A percentile compares a stretch with the other conserved stretches of the same genome.
Conservation (phyloP, 2,797 vertebrate genomes). For the Premnoplex brunnescens region DNA sequence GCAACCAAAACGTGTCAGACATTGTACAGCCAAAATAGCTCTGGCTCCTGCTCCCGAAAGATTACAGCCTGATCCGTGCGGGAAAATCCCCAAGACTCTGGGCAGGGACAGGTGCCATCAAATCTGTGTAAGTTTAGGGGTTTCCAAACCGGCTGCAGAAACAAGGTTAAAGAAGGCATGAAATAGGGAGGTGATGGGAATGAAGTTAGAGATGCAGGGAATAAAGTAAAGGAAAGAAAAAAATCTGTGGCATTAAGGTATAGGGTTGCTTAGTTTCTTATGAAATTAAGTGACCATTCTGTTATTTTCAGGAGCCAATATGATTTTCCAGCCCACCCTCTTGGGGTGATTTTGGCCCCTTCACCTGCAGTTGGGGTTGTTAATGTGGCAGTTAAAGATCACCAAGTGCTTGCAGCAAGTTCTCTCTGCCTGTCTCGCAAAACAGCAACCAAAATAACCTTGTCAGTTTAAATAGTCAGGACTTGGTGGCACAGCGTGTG, state of each 20-base stretch:
- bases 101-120: background rate
- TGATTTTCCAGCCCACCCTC: background rate
- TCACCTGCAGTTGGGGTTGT: background rate
- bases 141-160: background rate
- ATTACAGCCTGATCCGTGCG: background rate
- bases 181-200: background rate
- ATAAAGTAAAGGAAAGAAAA: background rate
- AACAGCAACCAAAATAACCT: conserved; percentile 15
- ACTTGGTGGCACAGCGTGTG: background rate
- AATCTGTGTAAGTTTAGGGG: background rate
- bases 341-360: background rate
- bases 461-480: conserved; percentile 41
- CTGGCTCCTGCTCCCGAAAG: background rate
- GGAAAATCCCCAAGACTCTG: conserved; percentile 36
- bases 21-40: conserved; percentile 10
- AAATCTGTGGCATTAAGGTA: background rate
- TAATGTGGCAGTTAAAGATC: conserved; percentile 44
- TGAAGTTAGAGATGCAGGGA: background rate
- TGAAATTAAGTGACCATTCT: background rate
- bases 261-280: background rate
- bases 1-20: background rate
- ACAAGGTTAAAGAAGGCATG: background rate
- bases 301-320: background rate
- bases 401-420: conserved; percentile 27
- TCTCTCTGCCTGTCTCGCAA: background rate